These are phyloP conservation scores for Eugnorisma glareosa DNA, from an alignment of 2,888 invertebrate species.

Conservation along the genomic window DNA sequence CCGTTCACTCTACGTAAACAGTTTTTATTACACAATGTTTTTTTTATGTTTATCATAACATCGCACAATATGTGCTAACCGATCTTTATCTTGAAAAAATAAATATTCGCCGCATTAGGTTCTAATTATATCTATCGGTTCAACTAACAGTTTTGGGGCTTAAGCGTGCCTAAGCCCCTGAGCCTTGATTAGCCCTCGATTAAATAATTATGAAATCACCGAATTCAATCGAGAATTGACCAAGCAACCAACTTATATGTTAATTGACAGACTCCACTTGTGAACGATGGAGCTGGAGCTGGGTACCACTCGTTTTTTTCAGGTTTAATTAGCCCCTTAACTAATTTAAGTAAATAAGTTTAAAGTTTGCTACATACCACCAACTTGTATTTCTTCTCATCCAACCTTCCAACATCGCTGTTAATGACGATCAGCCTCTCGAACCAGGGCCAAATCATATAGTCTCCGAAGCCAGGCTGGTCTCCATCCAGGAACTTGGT, in stretches of 20 bases:
- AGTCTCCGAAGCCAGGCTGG: conserved; percentile 94
- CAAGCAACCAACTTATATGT: not conserved
- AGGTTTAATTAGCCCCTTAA: not conserved
- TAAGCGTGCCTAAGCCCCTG: not conserved
- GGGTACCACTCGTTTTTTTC: too few relatives aligned
- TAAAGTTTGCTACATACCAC: conserved; percentile 74
- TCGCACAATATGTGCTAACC: not conserved
- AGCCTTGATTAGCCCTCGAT: not conserved
- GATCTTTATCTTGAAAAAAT: conserved; percentile 7
- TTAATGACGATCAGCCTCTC: conserved; percentile 91
- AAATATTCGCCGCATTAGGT: not conserved
- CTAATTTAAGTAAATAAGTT: not conserved
- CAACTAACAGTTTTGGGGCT: not conserved
- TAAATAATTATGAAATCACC: not conserved
- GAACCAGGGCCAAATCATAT: conserved; percentile 97
- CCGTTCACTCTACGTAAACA: not conserved
- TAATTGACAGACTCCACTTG: not conserved
- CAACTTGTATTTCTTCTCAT: conserved; percentile 87
- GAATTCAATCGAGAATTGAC: not conserved
- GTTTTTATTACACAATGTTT: not conserved
- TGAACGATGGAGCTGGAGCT: not conserved
- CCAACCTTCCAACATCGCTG: conserved; percentile 88
- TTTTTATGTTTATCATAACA: not conserved
- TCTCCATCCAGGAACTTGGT: conserved; percentile 92
- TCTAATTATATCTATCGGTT: too few relatives aligned